Evolutionary conservation across 2,113 vertebrate genomes (phyloP), one percentile per base, ranked within the genome.

Genomic region (Sinocyclocheilus maitianheensis): DNA sequence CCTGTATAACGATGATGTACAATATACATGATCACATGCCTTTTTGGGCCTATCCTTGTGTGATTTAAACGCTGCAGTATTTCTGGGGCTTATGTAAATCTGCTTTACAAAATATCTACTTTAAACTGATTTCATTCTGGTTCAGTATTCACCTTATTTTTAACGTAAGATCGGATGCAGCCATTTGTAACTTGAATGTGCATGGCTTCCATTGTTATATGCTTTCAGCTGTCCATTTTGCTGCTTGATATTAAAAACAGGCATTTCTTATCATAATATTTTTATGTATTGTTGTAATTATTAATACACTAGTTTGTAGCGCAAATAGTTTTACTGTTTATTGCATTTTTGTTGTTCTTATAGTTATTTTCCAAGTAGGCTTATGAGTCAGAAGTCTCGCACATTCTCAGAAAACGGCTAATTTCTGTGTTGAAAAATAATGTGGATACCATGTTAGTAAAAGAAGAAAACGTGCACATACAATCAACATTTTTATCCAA

Each of bases 21-120:
- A 18, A 63, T 63, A 43, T 65, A 13, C 37, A 81, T 18, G n/a
- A 80, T 60, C 11, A 43, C 77, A 80, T 62, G 55, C 77, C 55
- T 80, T 58, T 13, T 4, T 26, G n/a, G 13, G 74, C 43, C 43
- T 76, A 14, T 51, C n/a, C 43, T 48, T 76, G 4, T 1, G 6
- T 7, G 72, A 48, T 16, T 48, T 48, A 48, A 48, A 48, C 12
- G 16, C 72, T 48, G 26, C 16, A 22, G 12, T 24, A 75, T 16
- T 76, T 16, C 43, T 75, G 22, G 22, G 11, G 40, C 71, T 74
- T 10, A 20, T 11, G 30, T 37, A 14, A 26, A 14, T 26, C 63
- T 67, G 22, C 69, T 22, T 40, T 22, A 72, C 34, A 72, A 72
- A 60, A 22, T 9, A 22, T 22, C 20, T 22, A 9, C 58, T 60